Evolutionary conservation across 1,140 invertebrate genomes (phyloP), one percentile per base, ranked within the genome.

Genomic region (Drosophila arizonae): DNA sequence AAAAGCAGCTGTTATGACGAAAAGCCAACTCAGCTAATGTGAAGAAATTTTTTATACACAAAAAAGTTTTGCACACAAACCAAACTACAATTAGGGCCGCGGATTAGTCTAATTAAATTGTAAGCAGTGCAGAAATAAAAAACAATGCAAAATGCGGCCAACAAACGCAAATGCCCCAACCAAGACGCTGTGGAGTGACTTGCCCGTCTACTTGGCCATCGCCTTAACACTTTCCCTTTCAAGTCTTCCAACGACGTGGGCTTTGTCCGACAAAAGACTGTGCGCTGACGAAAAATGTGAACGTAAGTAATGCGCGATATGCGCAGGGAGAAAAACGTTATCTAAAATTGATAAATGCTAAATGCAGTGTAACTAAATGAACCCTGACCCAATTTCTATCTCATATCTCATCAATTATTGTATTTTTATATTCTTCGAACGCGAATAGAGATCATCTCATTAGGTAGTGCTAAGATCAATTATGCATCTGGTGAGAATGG

Each of bases 261-360:
- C 89, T 72, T 92, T 95, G 66, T 95, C 94, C 21, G 92, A 94
- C 85, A 93, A 93, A 76, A 92, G 94, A 82, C 92, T 93, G 92
- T 95, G 94, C 93, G 94, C 90, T 79, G 93, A 94, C 92, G 90
- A 91, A 73, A 79, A 94, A 74, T 95, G 94, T 85, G 93, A 93
- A 92, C 92, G 94, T 94, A 93, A 93, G 91, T 92, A 10, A 3
- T 15, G 21, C 50, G 11, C 13, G 26, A 11, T 15, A 55, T 21
- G 10, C 11, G 24, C 2, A 6, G 26, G 5, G 4, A 13, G 21
- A 6, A 50, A 9, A 9, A 15, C n/a, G 1, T 15, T 3, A 9
- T 8, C 33, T 15, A 17, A 46, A 46, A 17, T 46, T 9, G 43
- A 0, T 50, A 11, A 13, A 6, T 36, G 33, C 33, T 36, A 36